These are phyloP conservation scores for Gallinago paraguaiae DNA, from an alignment of 2,113 vertebrate species.

Conservation along the genomic window DNA sequence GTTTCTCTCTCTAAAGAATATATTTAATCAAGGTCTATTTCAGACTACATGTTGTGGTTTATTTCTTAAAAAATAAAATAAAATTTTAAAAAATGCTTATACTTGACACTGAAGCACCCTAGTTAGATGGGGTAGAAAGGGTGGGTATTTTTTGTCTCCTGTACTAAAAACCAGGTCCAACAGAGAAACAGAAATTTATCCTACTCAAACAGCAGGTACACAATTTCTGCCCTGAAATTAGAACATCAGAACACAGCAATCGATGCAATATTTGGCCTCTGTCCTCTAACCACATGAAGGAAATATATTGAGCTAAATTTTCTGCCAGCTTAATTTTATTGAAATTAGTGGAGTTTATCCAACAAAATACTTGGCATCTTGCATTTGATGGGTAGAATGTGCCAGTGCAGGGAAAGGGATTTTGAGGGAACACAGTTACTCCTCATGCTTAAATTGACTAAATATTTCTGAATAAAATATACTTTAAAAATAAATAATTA, in stretches of 20 bases:
- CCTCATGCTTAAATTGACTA: constrained; percentile 42
- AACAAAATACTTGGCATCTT: constrained; percentile 44
- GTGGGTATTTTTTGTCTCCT: background rate
- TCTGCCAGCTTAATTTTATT: constrained; percentile 56
- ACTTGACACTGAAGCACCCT: background rate
- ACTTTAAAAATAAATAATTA: constrained; percentile 73
- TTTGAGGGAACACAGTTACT: constrained; percentile 18
- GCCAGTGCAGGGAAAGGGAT: constrained; percentile 2
- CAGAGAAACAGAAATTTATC: constrained; percentile 17
- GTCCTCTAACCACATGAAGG: constrained; percentile 41
- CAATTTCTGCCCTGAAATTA: constrained; percentile 45
- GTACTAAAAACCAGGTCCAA: background rate
- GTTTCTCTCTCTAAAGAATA: background rate
- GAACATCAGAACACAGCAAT: constrained; percentile 37
- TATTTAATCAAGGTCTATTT: background rate
- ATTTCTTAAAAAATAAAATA: background rate
- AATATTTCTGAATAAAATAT: constrained; percentile 70
- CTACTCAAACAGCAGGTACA: background rate
- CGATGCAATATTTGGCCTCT: constrained; percentile 29
- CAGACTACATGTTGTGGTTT: background rate
- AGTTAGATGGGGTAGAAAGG: background rate
- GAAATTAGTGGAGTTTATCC: constrained; percentile 63
- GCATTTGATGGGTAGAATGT: constrained; percentile 26
- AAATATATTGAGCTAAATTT: constrained; percentile 46
- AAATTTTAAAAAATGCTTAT: background rate